A percentile compares a stretch with the other conserved stretches of the same genome.
These are phyloP conservation scores for Mandrillus leucophaeus DNA, from an alignment of 2,113 vertebrate species.

Conservation along the genomic window DNA sequence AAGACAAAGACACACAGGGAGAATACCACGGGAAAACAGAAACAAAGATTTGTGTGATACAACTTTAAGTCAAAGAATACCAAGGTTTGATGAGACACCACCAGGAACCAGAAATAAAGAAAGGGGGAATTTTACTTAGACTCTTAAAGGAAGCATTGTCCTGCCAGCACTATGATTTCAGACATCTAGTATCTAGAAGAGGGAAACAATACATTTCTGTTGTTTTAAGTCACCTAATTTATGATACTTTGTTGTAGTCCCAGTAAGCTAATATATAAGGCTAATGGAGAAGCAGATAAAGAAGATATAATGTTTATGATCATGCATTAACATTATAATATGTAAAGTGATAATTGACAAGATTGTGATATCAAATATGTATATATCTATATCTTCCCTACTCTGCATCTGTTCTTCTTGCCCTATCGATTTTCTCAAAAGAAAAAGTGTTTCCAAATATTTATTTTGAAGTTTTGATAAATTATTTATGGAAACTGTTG, in stretches of 20 bases:
- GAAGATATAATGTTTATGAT: neutral
- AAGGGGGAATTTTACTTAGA: too few species aligned
- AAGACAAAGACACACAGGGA: neutral
- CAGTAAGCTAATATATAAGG: neutral
- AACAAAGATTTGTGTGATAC: neutral
- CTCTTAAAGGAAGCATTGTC: too few species aligned
- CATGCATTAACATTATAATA: neutral
- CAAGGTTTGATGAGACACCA: neutral
- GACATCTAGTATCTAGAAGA: neutral
- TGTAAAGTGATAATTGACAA: neutral
- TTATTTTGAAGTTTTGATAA: neutral
- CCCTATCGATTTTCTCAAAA: neutral
- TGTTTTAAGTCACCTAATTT: neutral
- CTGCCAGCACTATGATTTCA: too few species aligned
- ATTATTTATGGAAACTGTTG: neutral
- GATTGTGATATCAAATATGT: neutral
- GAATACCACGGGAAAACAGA: neutral
- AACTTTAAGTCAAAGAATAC: neutral
- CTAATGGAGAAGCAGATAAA: neutral
- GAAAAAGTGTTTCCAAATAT: neutral
- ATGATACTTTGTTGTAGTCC: neutral
- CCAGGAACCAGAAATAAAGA: too few species aligned
- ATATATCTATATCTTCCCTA: neutral
- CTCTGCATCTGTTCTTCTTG: neutral
- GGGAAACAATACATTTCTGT: neutral